A percentile compares a stretch with the other conserved stretches of the same genome.
phyloP scores from a whole-genome alignment of 2,113 vertebrate species.

The Alexandromys fortis region DNA sequence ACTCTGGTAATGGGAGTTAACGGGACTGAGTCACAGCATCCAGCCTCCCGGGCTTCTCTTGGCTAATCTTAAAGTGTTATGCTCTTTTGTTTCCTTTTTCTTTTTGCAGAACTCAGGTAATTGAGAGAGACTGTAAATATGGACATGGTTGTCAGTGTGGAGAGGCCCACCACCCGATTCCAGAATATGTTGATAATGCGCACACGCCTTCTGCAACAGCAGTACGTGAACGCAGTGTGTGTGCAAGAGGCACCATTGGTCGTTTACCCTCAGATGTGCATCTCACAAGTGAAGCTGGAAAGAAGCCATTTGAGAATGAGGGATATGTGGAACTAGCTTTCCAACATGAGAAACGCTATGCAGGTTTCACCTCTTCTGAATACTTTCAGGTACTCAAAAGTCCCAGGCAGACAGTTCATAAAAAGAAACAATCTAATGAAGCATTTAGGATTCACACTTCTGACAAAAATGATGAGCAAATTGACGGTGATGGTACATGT shows the following conservation, averaged over 20 bases:
- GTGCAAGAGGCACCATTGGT: neutral
- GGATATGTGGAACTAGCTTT: no score
- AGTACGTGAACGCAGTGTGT: neutral
- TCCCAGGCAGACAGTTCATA: neutral
- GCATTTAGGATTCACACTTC: neutral
- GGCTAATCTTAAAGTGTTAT: neutral
- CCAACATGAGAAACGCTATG: neutral
- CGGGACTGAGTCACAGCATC: no score
- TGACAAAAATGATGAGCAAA: neutral
- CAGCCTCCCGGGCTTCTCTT: neutral
- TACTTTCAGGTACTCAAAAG: neutral
- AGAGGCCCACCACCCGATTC: neutral
- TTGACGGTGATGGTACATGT: neutral
- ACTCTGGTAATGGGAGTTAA: no score
- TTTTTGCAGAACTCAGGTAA: neutral
- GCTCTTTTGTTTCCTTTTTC: neutral
- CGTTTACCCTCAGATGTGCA: neutral
- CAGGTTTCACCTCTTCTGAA: neutral
- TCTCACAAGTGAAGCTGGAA: neutral
- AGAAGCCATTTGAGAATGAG: neutral
- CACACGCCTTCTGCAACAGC: neutral
- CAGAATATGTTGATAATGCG: neutral
- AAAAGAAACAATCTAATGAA: neutral
- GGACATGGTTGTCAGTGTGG: neutral
- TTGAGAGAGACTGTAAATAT: neutral